Base-by-base conservation (phyloP, 2,797 vertebrate genomes). In the Acanthornis magna region DNA sequence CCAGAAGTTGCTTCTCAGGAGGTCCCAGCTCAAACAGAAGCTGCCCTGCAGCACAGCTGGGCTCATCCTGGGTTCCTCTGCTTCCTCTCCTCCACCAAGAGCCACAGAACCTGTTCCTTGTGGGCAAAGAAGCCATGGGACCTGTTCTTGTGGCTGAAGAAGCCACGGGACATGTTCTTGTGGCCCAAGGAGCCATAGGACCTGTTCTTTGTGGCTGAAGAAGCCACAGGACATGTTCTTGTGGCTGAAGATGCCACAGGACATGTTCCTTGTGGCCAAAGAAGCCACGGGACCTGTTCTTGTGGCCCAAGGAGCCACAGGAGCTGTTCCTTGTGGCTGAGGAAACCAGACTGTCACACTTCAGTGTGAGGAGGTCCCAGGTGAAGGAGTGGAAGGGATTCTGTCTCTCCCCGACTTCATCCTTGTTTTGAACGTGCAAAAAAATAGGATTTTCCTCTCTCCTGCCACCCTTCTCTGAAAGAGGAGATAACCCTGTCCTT, bases 71-170 rank as follows among this genome's bases (percentile, higher is more conserved):
- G 7, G 5, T 27, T 61, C 16, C 17, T 74, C 17, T 84, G 29
- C 32, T 73, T 85, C 71, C 26, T 58, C 13, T 80, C 9, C 45
- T 85, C 45, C 42, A 29, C 14, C 25, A 36, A 36, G 55, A 67
- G 13, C 48, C 34, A 13, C 2, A 1, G 57, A 23, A 38, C 3
- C 12, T 4, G 21, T 7, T 54, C 4, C 5, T 16, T 2, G 2
- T 25, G 7, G 18, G 8, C 19, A 7, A 43, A 43, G 18, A 7
- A 43, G 18, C 43, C 43, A 5, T 8, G 4, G 53, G 53, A 38
- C 6, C 17, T 18, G 42, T 13, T 40, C 16, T 14, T 1, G 1
- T 27, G 57, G 16, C 8, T 32, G 1, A 62, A 75, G 63, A n/a
- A 43, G 6, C n/a, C 51, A 16, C 36, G 10, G 36, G 36, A 36